Conservation (phyloP, 1,140 invertebrate genomes). For the Hylaeus volcanicus region DNA sequence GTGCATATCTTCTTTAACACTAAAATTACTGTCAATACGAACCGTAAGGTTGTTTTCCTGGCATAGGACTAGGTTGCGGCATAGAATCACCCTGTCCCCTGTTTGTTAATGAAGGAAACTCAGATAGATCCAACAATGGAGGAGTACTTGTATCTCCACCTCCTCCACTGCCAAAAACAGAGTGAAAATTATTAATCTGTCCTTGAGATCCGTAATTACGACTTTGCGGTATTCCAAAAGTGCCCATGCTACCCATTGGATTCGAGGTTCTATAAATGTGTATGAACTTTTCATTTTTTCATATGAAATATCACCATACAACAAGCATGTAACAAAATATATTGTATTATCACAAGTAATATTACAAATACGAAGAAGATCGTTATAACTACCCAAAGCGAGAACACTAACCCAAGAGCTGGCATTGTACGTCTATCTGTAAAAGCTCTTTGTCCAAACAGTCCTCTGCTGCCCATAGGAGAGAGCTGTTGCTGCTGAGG, state of each 20-base stretch:
- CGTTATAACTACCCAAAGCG: neutral
- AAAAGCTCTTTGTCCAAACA: slow-evolving; percentile 89
- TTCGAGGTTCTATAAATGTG: slow-evolving; percentile 80
- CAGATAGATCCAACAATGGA: slow-evolving; percentile 91
- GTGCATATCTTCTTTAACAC: neutral
- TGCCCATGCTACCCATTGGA: slow-evolving; percentile 84
- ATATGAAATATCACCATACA: neutral
- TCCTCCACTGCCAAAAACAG: slow-evolving; percentile 85
- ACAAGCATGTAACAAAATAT: neutral
- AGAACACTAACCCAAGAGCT: slow-evolving; percentile 82
- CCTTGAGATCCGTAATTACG: slow-evolving; percentile 85
- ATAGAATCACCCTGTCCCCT: slow-evolving; percentile 88
- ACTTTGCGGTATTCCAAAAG: slow-evolving; percentile 84
- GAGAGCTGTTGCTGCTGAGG: slow-evolving; percentile 83
- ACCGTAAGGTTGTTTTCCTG: slow-evolving; percentile 94
- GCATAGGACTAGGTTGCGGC: slow-evolving; percentile 89
- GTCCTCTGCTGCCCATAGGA: slow-evolving; percentile 84
- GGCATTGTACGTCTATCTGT: slow-evolving; percentile 89
- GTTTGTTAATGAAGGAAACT: slow-evolving; percentile 94
- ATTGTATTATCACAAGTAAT: neutral
- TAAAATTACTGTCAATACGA: slow-evolving; percentile 42
- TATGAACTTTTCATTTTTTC: slow-evolving; percentile 32
- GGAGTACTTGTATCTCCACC: slow-evolving; percentile 88
- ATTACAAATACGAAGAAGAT: neutral
- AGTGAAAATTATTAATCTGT: slow-evolving; percentile 86